Conservation (phyloP, 2,888 invertebrate genomes). For the Ophraella communa region DNA sequence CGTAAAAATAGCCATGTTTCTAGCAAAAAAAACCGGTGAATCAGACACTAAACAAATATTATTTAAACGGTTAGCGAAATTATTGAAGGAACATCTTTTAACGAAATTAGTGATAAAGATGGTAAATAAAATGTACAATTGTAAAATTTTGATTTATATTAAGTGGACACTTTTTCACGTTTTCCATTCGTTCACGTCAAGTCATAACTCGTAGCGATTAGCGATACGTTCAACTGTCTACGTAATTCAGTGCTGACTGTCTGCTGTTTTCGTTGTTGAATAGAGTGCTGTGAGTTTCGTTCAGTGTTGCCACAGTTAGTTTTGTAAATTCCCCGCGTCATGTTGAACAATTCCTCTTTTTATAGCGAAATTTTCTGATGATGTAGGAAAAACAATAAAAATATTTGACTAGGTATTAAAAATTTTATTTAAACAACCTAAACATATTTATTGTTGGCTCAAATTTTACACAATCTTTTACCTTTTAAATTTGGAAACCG, state of each 20-base stretch:
- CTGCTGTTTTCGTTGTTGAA: no score
- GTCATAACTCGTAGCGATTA: neutral
- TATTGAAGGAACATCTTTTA: neutral
- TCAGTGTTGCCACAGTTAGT: no score
- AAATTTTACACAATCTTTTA: no score
- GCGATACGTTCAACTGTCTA: neutral
- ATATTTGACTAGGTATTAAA: no score
- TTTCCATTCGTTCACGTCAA: neutral
- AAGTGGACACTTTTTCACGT: neutral
- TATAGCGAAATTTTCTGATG: no score
- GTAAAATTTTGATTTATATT: neutral
- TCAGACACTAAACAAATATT: neutral
- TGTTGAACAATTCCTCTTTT: no score
- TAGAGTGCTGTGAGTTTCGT: no score
- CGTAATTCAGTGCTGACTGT: neutral
- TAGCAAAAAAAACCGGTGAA: constrained; percentile 2
- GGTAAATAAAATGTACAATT: neutral
- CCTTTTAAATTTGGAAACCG: no score
- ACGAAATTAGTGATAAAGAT: neutral
- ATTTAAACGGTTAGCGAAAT: neutral
- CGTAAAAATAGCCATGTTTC: constrained; percentile 22
- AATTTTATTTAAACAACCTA: no score
- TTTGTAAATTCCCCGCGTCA: no score
- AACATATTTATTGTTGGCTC: no score
- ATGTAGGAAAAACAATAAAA: no score